Base-by-base conservation (phyloP, 2,113 vertebrate genomes). In the Urocolius indicus region DNA sequence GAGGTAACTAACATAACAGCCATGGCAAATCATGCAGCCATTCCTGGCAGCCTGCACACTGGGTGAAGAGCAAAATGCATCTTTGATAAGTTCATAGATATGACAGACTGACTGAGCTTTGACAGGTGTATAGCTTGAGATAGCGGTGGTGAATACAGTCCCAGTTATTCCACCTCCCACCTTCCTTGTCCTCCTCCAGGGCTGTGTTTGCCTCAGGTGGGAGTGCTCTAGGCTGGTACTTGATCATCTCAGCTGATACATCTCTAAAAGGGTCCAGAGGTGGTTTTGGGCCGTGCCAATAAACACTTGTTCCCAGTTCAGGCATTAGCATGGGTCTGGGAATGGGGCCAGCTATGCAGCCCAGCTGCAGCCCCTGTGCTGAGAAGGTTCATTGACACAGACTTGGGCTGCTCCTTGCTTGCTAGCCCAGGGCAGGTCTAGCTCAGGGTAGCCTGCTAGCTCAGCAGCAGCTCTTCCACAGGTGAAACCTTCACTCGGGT, bases 11-110 rank as follows among this genome's bases (percentile, higher is more conserved):
- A 14, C 74, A 8, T 13, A 7, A 3, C 30, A n/a, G 46, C 55
- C 24, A 5, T 0, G 23, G 59, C 24, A 49, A 38, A 16, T 27
- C 7, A 4, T 34, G 62, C 34, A 75, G 59, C 34, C 0, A 0
- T 36, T 63, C 48, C 66, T 65, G 62, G 20, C 32, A 43, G 22
- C 36, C 49, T 9, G 2, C 38, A 27, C 7, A 32, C 5, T 0
- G 0, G 58, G 9, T 34, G 20, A 34, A 69, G 41, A 34, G 30
- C 22, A 61, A 62, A 62, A 27, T 1, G 8, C 21, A 46, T 16
- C 55, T 75, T 65, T 58, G 61, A 49, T 49, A 26, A 36, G 16
- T 49, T 84, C 19, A 10, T n/a, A 52, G 52, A 6, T 8, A 2
- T 1, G 2, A 36, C 30, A 46, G 48, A 19, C 27, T 8, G 30